Evolutionary conservation across 2,113 vertebrate species (phyloP), one percentile per base, ranked within the genome.

Genomic region (Poicephalus meyeri): DNA sequence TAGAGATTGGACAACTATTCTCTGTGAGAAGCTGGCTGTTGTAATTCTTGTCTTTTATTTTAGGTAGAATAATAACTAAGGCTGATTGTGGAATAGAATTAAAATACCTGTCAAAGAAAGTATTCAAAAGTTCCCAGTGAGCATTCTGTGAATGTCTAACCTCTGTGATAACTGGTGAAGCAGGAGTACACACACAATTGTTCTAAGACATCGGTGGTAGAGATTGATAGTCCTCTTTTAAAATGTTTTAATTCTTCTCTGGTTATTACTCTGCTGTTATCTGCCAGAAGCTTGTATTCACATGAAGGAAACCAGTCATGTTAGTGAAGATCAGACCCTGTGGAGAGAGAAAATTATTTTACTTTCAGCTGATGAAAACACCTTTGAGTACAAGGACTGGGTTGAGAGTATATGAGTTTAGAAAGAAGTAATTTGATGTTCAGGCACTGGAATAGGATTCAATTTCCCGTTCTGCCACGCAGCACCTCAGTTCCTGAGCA

Each of bases 391-490:
- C 26, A 78, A 77, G 31, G 50, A 83, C 37, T 70, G 73, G 44
- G n/a, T 66, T 88, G 89, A 88, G 71, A 77, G 71, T 78, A 56
- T 88, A 76, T 85, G 73, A 63, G 31, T 82, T 87, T 79, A 92
- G 87, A 91, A 91, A 87, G 49, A 93, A 94, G 85, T 80, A 76
- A 86, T 93, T 83, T 86, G 68, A 91, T 93, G 41, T 70, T 89
- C 79, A 88, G 71, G 55, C 53, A 29, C 58, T 70, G 79, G 71
- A 90, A 88, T 86, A 42, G 58, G 73, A 91, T 95, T 93, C 63
- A 76, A 49, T 95, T 97, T 94, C 66, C 70, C 66, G 37, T 95
- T 91, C 80, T 91, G 70, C 73, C 87, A 87, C 56, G 92, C 91
- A 88, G 64, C 16, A 88, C 26, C 81, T 91, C 33, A 6, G 64